Base-by-base conservation (phyloP, 2,888 invertebrate genomes). In the Barypeithes pellucidus region DNA sequence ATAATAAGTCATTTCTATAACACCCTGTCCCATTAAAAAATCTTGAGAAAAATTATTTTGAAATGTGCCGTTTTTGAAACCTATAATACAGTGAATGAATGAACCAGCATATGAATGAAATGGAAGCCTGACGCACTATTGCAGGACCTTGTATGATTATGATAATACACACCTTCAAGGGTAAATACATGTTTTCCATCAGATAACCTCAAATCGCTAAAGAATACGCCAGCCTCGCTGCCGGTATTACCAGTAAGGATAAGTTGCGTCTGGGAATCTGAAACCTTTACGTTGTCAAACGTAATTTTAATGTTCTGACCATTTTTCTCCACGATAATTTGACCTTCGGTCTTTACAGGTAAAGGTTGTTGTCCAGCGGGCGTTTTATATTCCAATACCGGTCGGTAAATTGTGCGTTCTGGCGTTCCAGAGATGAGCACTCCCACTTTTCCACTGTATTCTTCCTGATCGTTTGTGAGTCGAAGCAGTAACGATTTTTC, bases 391-490 rank as follows among this genome's bases (percentile, higher is more conserved):
- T 92, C 91, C 29, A 94, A 85, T 0, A 94, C 81, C 0, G 95
- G 95, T 75, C 88, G 91, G 83, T 91, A 94, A 11, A 89, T 86
- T 24, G 84, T 82, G 65, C 88, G 88, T 54, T 83, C 84, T 0
- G 87, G 89, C 67, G 88, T 88, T 5, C 91, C 91, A 41, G 88
- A 87, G 16, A 91, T 88, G 0, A 85, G 86, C 41, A 93, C 88
- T 0, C 95, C 95, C 20, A 90, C 83, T 81, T 91, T 91, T 3
- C 88, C 91, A 52, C 87, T 90, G 75, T 91, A 92, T 16, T 91
- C 89, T 0, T 88, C 86, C 0, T 86, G 84, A 72, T 92, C 92
- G 71, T 90, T 85, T 24, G 88, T 86, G 0, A 91, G 87, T 59
- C 89, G 90, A 22, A 91, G 83, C 7, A 90, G 84, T 0, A 91